Base-by-base conservation (phyloP, 2,113 vertebrate genomes). In the Pomatorhinus ruficollis region DNA sequence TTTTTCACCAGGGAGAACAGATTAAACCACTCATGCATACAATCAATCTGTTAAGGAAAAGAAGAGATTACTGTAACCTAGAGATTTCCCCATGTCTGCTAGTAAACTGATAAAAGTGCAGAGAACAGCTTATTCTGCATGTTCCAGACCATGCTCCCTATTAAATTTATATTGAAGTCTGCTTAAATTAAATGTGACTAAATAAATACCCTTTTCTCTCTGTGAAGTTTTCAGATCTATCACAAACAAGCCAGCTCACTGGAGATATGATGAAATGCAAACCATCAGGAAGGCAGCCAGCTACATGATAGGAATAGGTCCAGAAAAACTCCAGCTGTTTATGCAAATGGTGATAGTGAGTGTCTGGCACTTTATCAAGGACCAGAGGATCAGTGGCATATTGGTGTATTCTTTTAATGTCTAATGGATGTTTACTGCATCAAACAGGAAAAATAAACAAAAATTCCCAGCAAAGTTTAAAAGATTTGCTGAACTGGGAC, bases 281-380 rank as follows among this genome's bases (percentile, higher is more conserved):
- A 31, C 60, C 59, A 70, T 84, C 77, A 92, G 95, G 95, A 96
- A 97, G n/a, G 74, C 75, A 93, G 90, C 94, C 93, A 97, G 53
- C 78, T 92, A 77, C 50, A 82, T 30, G 71, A 91, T 70, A 97
- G 93, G 87, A 97, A 83, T 11, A 83, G 30, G 28, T 87, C 91
- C 96, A 95, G 83, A 83, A 94, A 96, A 94, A 35, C 87, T 95
- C 96, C 87, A 95, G 90, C 96, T 97, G 95, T 90, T 97, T 88
- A 96, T 95, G 93, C 80, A 97, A 96, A 95, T 96, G 8, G 25
- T 71, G 63, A 74, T 75, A 93, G 52, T 71, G 83, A 95, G 87
- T 69, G 54, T 40, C 56, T 97, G 97, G 94, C 95, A 95, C 20
- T 68, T 81, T 92, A 95, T 89, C 94, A 97, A 95, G 90, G 77